Conservation (phyloP, 2,888 invertebrate species). For the Callosobruchus maculatus region DNA sequence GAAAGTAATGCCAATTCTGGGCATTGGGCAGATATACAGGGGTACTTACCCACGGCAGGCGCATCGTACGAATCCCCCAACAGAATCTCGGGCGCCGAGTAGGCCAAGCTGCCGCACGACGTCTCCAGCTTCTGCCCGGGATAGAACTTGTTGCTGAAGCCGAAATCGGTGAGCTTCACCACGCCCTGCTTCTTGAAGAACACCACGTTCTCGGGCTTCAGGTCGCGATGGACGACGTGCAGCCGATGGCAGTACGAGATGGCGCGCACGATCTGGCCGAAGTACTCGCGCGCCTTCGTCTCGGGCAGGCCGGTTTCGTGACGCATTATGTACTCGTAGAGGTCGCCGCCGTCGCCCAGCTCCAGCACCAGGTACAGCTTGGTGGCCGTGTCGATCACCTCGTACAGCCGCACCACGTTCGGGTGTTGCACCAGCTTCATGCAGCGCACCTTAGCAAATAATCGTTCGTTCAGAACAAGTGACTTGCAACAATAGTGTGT, state of each 20-base stretch:
- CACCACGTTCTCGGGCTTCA: slow-evolving; percentile 99
- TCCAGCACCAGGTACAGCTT: slow-evolving; percentile 96
- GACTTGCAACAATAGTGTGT: no score
- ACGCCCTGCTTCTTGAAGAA: slow-evolving; percentile 96
- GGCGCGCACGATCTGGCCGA: slow-evolving; percentile 94
- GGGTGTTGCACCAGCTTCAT: slow-evolving; percentile 99
- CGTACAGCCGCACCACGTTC: slow-evolving; percentile 95
- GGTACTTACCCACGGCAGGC: slow-evolving; percentile 85
- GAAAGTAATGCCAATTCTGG: no score
- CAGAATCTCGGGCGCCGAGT: slow-evolving; percentile 98
- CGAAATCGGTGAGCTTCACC: slow-evolving; percentile 98
- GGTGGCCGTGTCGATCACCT: slow-evolving; percentile 98
- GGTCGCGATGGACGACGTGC: slow-evolving; percentile 78
- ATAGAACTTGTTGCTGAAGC: slow-evolving; percentile 92
- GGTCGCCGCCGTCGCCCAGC: slow-evolving; percentile 96
- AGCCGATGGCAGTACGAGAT: slow-evolving; percentile 97
- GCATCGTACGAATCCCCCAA: slow-evolving; percentile 98
- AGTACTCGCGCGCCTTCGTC: slow-evolving; percentile 84
- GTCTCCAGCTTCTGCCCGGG: slow-evolving; percentile 97
- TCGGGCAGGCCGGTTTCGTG: slow-evolving; percentile 87
- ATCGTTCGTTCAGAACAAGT: no score
- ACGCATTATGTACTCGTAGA: slow-evolving; percentile 97
- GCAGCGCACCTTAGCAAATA: slow-evolving; percentile 82
- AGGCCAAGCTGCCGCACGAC: slow-evolving; percentile 96
- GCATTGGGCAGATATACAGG: no score